Percentiles rank a stretch among this genome's conserved stretches.
These are phyloP conservation scores for Corythoichthys intestinalis DNA, from an alignment of 2,113 vertebrate species.

Conservation along the genomic window DNA sequence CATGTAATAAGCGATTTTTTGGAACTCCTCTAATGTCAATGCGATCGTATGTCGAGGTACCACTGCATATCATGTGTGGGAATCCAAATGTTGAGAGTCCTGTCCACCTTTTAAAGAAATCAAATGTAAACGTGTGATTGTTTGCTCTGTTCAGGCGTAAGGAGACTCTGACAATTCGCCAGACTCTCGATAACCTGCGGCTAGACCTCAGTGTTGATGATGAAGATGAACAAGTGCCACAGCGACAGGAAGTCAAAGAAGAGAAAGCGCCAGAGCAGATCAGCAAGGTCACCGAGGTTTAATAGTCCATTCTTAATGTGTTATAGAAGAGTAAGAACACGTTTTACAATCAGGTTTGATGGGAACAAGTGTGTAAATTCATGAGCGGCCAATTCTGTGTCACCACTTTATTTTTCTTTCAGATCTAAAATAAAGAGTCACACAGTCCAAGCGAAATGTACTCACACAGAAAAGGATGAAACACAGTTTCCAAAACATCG, in stretches of 20 bases:
- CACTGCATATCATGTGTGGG: too few relatives aligned
- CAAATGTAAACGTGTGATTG: neutral
- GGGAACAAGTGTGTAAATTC: neutral
- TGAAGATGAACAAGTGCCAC: conserved; percentile 35
- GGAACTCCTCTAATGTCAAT: too few relatives aligned
- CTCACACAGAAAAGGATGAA: neutral
- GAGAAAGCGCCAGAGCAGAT: neutral
- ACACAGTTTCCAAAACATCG: neutral
- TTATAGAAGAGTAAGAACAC: neutral
- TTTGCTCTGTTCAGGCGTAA: conserved; percentile 54
- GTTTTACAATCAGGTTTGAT: neutral
- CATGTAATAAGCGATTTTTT: too few relatives aligned
- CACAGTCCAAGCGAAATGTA: neutral
- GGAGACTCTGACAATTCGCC: conserved; percentile 62
- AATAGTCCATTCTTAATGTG: neutral
- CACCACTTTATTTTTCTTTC: neutral
- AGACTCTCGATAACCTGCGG: conserved; percentile 67
- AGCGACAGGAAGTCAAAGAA: conserved; percentile 40
- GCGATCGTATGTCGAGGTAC: too few relatives aligned
- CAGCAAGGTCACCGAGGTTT: conserved; percentile 40
- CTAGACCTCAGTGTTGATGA: conserved; percentile 66
- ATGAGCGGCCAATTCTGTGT: neutral
- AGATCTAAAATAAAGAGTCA: neutral
- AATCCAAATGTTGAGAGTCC: too few relatives aligned
- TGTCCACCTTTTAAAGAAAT: too few relatives aligned